A percentile compares a stretch with the other conserved stretches of the same genome.
These are phyloP conservation scores for Emydocephalus ijimae DNA, from an alignment of 2,113 vertebrate genomes.

Conservation along the genomic window DNA sequence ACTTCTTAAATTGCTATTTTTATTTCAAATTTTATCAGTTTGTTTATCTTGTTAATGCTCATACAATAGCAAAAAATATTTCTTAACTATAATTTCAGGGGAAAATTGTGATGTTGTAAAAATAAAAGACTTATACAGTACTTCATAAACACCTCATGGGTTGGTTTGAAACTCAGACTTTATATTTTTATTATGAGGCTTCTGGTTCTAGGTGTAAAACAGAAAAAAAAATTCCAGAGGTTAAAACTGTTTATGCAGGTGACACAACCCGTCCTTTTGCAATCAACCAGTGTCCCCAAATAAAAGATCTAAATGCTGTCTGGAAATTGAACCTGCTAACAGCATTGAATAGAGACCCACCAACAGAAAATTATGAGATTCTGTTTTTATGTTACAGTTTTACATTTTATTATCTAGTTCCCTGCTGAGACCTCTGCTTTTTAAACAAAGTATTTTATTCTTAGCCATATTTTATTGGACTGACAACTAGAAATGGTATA, in stretches of 20 bases:
- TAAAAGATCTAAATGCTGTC: neutral
- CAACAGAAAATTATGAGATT: slow-evolving; percentile 23
- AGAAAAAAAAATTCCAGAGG: neutral
- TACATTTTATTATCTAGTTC: slow-evolving; percentile 51
- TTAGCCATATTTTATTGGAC: slow-evolving; percentile 72
- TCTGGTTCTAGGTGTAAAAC: neutral
- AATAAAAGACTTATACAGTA: neutral
- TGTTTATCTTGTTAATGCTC: neutral
- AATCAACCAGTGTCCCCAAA: neutral
- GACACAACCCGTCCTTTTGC: neutral
- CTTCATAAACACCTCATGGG: neutral
- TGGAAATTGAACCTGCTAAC: slow-evolving; percentile 24
- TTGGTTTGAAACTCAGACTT: neutral
- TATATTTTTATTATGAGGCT: neutral
- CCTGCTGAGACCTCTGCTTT: slow-evolving; percentile 49
- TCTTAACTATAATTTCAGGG: neutral
- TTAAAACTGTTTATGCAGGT: neutral
- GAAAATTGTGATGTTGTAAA: neutral
- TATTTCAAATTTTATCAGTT: neutral
- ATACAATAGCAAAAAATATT: neutral
- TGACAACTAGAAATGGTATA: slow-evolving; percentile 59
- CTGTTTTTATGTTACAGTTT: slow-evolving; percentile 50
- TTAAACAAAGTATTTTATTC: slow-evolving; percentile 64
- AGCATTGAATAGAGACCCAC: slow-evolving; percentile 47
- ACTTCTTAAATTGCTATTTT: neutral